Base-by-base conservation (phyloP, 2,888 invertebrate species). In the Ecdyonurus torrentis region DNA sequence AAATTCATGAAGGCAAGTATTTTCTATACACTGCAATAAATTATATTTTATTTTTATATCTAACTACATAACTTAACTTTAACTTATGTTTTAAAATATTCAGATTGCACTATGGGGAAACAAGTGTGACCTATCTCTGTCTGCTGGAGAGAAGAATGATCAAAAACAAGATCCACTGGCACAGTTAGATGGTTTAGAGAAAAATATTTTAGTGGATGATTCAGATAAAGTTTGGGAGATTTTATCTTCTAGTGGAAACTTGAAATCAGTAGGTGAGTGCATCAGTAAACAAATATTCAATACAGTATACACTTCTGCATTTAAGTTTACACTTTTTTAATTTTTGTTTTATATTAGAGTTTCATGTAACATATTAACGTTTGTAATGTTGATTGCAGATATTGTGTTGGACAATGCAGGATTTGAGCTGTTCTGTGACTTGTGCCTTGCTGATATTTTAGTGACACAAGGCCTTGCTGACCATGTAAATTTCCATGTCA, bases 381-480 rank as follows among this genome's bases (percentile, higher is more conserved):
- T 19, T 58, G 58, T 64, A 64, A 67, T 70, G 5, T 65, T 77
- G 70, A 63, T n/a, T n/a, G n/a, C 79, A 79, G 88, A 90, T 72
- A 81, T 93, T 63, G 81, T 99, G 1, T 81, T 91, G 65, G 99
- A 99, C 74, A 99, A 99, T 74, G 81, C 92, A 0, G 98, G 95
- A 0, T 93, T 93, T 72, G 99, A 99, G 75, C 70, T 98, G 0
- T 87, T 91, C 68, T 84, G 90, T 0, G 99, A 99, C 73, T 74
- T 98, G 0, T 87, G 91, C 70, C 71, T 99, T 1, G 91, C 91
- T 1, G 88, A 90, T 68, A 91, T 86, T 71, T 73, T 98, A 1
- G 74, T 89, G 64, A 74, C 73, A 67, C 78, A 77, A 67, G 79
- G 74, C 67, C 77, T 79, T 23, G 84, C 82, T n/a, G 73, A 75